A percentile compares a stretch with the other conserved stretches of the same genome.
phyloP scores from a whole-genome alignment of 2,888 invertebrate genomes.

The Coleophora flavipennella region DNA sequence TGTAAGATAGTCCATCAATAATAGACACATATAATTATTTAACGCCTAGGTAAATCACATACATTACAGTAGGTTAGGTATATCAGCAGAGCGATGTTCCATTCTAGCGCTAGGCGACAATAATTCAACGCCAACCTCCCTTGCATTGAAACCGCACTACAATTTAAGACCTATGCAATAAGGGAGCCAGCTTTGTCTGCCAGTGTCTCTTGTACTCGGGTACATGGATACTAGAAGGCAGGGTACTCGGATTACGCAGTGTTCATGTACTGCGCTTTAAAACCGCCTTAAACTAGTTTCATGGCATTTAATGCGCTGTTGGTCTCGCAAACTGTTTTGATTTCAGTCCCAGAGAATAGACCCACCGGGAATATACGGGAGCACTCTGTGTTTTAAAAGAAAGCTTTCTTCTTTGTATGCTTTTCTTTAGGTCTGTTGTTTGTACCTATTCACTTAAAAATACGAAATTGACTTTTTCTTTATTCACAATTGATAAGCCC shows the following conservation, averaged over 20 bases:
- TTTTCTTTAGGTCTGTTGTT: too few relatives aligned
- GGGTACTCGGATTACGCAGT: constrained; percentile 43
- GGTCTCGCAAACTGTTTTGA: background rate
- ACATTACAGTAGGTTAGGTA: constrained; percentile 2
- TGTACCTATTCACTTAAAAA: too few relatives aligned
- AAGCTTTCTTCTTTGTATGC: too few relatives aligned
- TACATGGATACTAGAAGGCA: too few relatives aligned
- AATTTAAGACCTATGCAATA: constrained; percentile 70
- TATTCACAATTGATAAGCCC: too few relatives aligned
- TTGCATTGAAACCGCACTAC: constrained; percentile 68
- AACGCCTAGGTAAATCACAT: constrained; percentile 55
- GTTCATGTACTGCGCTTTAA: constrained; percentile 49
- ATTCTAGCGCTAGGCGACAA: constrained; percentile 60
- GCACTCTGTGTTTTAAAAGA: constrained; percentile 9
- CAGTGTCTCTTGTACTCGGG: constrained; percentile 28
- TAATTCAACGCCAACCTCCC: constrained; percentile 68
- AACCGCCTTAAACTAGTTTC: constrained; percentile 26
- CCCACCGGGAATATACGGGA: constrained; percentile 29
- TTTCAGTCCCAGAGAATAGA: constrained; percentile 9
- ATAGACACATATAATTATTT: constrained; percentile 32
- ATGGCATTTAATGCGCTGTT: background rate
- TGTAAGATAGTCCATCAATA: constrained; percentile 11
- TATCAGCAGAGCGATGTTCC: constrained; percentile 40
- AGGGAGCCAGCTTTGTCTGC: constrained; percentile 63
- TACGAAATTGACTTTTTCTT: too few relatives aligned